A percentile compares a stretch with the other conserved stretches of the same genome.
phyloP scores from a whole-genome alignment of 2,113 vertebrate species.

The Macrotis lagotis region DNA sequence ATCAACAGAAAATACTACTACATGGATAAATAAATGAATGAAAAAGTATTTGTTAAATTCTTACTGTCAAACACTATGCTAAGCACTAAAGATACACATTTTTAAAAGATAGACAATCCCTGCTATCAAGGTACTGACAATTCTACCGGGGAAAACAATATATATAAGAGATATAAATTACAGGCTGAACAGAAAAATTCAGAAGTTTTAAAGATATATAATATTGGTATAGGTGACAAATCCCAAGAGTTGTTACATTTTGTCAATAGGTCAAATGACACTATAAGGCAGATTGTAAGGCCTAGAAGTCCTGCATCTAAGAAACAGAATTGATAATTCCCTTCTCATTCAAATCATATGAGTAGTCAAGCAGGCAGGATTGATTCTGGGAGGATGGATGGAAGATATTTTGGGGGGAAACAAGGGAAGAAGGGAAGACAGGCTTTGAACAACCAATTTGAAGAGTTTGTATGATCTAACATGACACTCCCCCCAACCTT shows the following conservation, averaged over 20 bases:
- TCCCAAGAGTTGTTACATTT: background rate
- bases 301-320: background rate
- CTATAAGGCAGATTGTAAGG: background rate
- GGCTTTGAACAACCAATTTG: background rate
- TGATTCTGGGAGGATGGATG: background rate
- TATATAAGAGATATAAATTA: background rate
- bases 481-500: background rate
- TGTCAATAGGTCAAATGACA: background rate
- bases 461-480: background rate
- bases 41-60: background rate
- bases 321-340: background rate
- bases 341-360: background rate
- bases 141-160: background rate
- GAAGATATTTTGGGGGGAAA: background rate
- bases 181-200: background rate
- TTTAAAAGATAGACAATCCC: background rate
- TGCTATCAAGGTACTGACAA: background rate
- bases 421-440: background rate
- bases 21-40: background rate
- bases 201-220: background rate
- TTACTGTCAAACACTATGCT: background rate
- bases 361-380: background rate
- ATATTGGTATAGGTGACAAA: background rate
- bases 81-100: background rate
- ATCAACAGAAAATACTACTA: background rate